Conservation (phyloP, 1,140 invertebrate species). For the Lysiphlebus fabarum region DNA sequence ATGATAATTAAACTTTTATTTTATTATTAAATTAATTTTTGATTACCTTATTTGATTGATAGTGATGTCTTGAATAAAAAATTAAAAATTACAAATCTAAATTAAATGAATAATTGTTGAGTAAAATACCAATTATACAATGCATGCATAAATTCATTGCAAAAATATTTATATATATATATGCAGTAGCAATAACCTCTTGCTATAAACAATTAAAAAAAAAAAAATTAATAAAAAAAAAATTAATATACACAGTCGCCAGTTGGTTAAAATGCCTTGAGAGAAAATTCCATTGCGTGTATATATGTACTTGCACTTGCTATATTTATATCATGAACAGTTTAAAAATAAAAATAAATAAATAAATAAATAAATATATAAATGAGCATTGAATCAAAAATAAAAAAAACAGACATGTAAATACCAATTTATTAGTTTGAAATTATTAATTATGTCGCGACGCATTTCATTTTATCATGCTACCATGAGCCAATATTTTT, state of each 20-base stretch:
- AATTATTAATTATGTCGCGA: conserved; percentile 28
- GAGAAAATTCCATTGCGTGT: conserved; percentile 1
- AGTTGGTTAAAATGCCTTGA: neutral
- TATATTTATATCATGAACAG: neutral
- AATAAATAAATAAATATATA: neutral
- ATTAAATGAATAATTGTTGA: no score
- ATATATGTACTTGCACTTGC: neutral
- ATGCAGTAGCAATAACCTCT: no score
- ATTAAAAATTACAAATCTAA: no score
- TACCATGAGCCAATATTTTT: conserved; percentile 12
- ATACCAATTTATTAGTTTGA: conserved; percentile 26
- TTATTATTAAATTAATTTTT: no score
- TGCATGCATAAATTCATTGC: no score
- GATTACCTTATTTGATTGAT: no score
- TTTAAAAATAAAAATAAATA: neutral
- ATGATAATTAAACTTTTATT: no score
- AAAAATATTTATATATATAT: no score
- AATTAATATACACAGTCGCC: conserved; percentile 1
- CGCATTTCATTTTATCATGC: conserved; percentile 24
- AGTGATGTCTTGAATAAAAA: no score
- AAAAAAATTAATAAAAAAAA: no score
- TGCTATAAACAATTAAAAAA: conserved; percentile 6
- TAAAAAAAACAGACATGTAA: conserved; percentile 11
- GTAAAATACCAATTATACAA: no score
- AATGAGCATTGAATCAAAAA: neutral